Base-by-base conservation (phyloP, 2,888 invertebrate species). In the Aquatica leii region DNA sequence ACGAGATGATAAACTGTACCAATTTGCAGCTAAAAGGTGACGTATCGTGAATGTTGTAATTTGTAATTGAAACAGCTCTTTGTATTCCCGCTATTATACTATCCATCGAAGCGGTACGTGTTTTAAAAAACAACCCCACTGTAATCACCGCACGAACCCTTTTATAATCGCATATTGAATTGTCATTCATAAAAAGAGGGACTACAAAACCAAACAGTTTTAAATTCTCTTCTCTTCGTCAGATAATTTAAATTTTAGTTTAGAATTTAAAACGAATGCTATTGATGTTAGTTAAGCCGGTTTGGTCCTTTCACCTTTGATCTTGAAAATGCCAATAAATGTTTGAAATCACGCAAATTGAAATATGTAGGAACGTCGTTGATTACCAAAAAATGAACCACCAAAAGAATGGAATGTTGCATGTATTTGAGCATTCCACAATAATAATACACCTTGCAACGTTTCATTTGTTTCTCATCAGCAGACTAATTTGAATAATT, bases 161-260 rank as follows among this genome's bases (percentile, higher is more conserved):
- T 77, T 76, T 73, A 71, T 78, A 77, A 79, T 77, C 78, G 77
- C 76, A 76, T 76, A 78, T 78, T 78, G 77, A 78, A 77, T 78
- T 78, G 78, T 78, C 77, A 74, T 75, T 74, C 75, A 73, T 74
- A 73, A 76, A 73, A 73, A 70, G 68, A 73, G 72, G 74, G 65
- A 53, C 57, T 24, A 17, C 11, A 46, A 69, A 73, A 74, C 74
- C 77, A 77, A 78, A 78, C 78, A 77, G 72, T 76, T 78, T 76
- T 76, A 71, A 75, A 76, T 72, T 71, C 74, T 72, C 74, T 71
- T 20, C 18, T 46, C 46, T 18, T 55, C 58, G 14, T 52, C 50
- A 48, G 59, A 62, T 59, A 43, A 66, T 66, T 66, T 66, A 59
- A 66, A 66, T 59, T 66, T 34, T 17, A 56, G 58, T 58, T 60